These are phyloP conservation scores for Malthinus flaveolus DNA, from an alignment of 2,888 invertebrate genomes.

Conservation along the genomic window DNA sequence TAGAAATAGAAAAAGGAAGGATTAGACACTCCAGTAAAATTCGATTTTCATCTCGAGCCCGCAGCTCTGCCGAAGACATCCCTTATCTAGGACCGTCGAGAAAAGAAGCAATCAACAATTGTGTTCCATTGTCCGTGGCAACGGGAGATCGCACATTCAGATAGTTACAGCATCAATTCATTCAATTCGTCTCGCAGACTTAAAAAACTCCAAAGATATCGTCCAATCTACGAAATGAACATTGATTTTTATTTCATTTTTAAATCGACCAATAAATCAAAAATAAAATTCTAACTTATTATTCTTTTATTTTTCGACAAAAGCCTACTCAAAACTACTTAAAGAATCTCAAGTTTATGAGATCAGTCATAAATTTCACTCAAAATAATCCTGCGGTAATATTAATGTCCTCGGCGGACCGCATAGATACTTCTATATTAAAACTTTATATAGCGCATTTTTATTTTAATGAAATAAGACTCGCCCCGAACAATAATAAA, in stretches of 20 bases:
- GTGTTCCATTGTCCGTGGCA: slow-evolving; percentile 39
- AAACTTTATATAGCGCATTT: slow-evolving; percentile 10
- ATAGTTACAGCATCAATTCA: slow-evolving; percentile 32
- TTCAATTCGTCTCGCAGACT: slow-evolving; percentile 14
- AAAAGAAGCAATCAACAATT: slow-evolving; percentile 44
- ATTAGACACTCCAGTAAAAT: slow-evolving; percentile 42
- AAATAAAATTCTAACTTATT: too few relatives aligned
- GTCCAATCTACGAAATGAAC: background rate
- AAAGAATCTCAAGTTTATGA: background rate
- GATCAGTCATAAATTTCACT: too few relatives aligned
- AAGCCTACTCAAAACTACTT: too few relatives aligned
- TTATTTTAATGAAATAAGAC: slow-evolving; percentile 5
- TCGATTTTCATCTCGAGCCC: slow-evolving; percentile 40
- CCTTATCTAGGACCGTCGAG: slow-evolving; percentile 42
- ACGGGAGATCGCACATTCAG: slow-evolving; percentile 40
- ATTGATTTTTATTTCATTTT: too few relatives aligned
- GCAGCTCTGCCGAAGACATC: slow-evolving; percentile 40
- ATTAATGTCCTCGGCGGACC: slow-evolving; percentile 23
- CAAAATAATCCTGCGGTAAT: slow-evolving; percentile 28
- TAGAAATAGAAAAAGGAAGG: slow-evolving; percentile 32
- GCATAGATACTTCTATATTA: slow-evolving; percentile 10
- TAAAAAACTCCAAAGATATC: slow-evolving; percentile 1
- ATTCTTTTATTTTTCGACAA: too few relatives aligned
- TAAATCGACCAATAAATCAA: slow-evolving; percentile 2
- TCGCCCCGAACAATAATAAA: background rate